These are phyloP conservation scores for Heliangelus exortis DNA, from an alignment of 2,797 vertebrate species.

Conservation along the genomic window DNA sequence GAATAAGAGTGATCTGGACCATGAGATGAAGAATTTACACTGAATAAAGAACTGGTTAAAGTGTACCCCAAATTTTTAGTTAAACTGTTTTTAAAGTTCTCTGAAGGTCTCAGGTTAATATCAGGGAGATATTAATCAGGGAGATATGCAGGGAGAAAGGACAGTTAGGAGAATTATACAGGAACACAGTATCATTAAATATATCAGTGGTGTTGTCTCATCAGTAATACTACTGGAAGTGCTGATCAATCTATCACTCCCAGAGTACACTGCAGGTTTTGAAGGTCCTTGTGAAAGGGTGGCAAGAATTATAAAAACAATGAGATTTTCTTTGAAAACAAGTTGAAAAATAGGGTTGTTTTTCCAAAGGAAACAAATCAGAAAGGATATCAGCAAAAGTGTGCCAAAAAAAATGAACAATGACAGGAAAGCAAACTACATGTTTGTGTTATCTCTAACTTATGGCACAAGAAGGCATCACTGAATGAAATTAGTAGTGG, in stretches of 20 bases:
- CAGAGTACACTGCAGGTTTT: not conserved
- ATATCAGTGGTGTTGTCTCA: not conserved
- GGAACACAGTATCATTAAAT: not conserved
- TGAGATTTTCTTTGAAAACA: not conserved
- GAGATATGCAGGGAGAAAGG: not conserved
- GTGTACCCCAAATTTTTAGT: not conserved
- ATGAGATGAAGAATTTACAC: not conserved
- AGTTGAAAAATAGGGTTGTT: not conserved
- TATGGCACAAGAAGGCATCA: not conserved
- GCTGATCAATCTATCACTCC: not conserved
- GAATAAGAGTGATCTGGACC: not conserved
- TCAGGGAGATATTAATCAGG: no score
- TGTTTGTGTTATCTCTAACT: not conserved
- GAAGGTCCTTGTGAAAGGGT: not conserved
- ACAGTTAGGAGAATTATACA: not conserved
- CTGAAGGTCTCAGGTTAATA: not conserved
- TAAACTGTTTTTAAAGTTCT: not conserved
- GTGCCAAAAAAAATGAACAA: not conserved
- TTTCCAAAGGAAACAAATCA: not conserved
- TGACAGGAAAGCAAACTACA: rapidly evolving
- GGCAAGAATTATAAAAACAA: not conserved
- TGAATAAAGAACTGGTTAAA: not conserved
- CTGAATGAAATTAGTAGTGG: not conserved
- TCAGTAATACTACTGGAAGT: not conserved
- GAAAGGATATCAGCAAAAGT: not conserved